These are phyloP conservation scores for Nemotelus pantherinus DNA, from an alignment of 2,888 invertebrate species.

Conservation along the genomic window DNA sequence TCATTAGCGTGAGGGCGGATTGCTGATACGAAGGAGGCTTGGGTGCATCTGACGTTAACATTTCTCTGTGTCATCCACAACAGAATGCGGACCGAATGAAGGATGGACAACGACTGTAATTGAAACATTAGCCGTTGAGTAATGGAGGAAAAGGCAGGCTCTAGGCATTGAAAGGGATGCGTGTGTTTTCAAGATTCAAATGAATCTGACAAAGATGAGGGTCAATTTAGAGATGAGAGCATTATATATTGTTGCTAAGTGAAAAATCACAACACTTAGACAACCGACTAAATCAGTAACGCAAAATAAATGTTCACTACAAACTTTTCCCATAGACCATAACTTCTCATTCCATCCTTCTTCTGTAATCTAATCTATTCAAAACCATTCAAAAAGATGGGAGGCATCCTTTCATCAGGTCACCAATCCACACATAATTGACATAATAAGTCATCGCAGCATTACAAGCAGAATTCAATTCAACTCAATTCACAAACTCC, in stretches of 20 bases:
- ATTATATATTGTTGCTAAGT: too few species aligned
- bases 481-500: not conserved
- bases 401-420: too few species aligned
- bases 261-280: too few species aligned
- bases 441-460: too few species aligned
- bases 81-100: slow-evolving; percentile 24
- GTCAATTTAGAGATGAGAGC: too few species aligned
- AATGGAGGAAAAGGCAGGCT: not conserved
- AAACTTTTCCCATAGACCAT: too few species aligned
- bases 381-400: not conserved
- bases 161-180: not conserved
- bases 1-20: slow-evolving; percentile 5
- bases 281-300: too few species aligned
- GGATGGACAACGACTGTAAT: slow-evolving; percentile 33
- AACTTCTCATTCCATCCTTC: not conserved
- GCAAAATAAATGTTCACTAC: too few species aligned
- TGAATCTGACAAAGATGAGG: not conserved
- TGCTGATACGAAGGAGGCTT: not conserved
- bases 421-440: too few species aligned
- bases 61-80: slow-evolving; percentile 31
- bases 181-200: not conserved
- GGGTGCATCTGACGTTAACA: slow-evolving; percentile 32
- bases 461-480: not conserved
- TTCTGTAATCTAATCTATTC: not conserved
- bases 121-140: slow-evolving; percentile 28